Evolutionary conservation across 2,113 vertebrate species (phyloP).

Genomic region (Rhodinocichla rosea): DNA sequence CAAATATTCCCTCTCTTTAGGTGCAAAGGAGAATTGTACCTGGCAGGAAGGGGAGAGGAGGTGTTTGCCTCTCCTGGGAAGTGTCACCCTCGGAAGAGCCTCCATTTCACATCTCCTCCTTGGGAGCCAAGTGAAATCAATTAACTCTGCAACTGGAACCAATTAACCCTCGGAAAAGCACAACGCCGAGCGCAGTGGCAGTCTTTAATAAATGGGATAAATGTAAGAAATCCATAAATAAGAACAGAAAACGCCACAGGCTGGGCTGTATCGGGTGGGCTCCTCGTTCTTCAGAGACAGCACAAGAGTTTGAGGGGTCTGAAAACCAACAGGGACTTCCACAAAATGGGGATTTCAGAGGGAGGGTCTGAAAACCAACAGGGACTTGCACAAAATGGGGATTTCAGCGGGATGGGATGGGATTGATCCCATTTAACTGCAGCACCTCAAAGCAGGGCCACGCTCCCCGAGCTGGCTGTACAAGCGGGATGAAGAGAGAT

Average conservation of each 20-base stretch:
- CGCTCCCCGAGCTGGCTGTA: neutral
- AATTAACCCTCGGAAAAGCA: neutral
- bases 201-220: neutral
- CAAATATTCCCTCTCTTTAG: neutral
- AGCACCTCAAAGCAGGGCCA: neutral
- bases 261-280: neutral
- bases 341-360: neutral
- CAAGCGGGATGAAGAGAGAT: fast-evolving
- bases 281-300: fast-evolving
- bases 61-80: neutral
- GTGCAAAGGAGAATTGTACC: neutral
- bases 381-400: too few species aligned
- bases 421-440: neutral
- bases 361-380: neutral
- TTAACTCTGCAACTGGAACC: conserved; percentile 23
- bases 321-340: too few species aligned
- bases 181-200: neutral
- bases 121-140: conserved; percentile 21
- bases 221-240: neutral
- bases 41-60: neutral
- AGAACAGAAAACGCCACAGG: fast-evolving
- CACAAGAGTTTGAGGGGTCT: neutral
- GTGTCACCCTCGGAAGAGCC: neutral
- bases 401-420: neutral
- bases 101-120: conserved; percentile 23